These are phyloP conservation scores for Rhegmatorhina hoffmannsi DNA, from an alignment of 2,113 vertebrate genomes.

Conservation along the genomic window DNA sequence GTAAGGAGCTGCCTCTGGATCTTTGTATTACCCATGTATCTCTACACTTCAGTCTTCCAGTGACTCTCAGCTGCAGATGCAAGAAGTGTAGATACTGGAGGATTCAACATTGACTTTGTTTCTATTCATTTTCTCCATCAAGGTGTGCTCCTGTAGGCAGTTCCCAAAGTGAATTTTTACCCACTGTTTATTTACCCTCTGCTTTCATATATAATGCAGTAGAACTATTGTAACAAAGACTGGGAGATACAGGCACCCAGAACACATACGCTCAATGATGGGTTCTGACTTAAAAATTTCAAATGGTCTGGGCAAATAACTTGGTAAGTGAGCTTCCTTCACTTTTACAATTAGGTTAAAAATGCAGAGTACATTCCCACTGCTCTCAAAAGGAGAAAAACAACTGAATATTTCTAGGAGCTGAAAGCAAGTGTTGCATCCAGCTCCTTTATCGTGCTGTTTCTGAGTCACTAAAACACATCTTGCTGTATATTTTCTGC, in stretches of 20 bases:
- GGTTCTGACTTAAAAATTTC: background rate
- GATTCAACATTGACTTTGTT: background rate
- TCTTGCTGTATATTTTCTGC: background rate
- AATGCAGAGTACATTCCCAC: background rate
- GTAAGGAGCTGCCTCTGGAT: background rate
- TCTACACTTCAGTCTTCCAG: background rate
- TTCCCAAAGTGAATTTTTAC: background rate
- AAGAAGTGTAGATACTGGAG: background rate
- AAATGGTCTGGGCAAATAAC: background rate
- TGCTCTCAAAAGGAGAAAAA: background rate
- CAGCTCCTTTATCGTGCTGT: background rate
- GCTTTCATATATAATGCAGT: background rate
- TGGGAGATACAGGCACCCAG: background rate
- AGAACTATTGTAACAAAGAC: background rate
- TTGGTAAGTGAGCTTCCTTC: background rate
- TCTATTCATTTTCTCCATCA: background rate
- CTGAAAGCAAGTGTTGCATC: background rate
- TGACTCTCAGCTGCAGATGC: background rate
- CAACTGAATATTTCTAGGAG: background rate
- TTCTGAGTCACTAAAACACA: background rate
- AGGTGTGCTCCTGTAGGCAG: background rate
- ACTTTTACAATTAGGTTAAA: background rate
- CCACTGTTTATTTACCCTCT: background rate
- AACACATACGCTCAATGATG: rapidly evolving
- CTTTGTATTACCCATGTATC: background rate